Percentiles rank a stretch among this genome's conserved stretches.
phyloP scores from a whole-genome alignment of 2,888 invertebrate species.

The Pristionchus fissidentatus region DNA sequence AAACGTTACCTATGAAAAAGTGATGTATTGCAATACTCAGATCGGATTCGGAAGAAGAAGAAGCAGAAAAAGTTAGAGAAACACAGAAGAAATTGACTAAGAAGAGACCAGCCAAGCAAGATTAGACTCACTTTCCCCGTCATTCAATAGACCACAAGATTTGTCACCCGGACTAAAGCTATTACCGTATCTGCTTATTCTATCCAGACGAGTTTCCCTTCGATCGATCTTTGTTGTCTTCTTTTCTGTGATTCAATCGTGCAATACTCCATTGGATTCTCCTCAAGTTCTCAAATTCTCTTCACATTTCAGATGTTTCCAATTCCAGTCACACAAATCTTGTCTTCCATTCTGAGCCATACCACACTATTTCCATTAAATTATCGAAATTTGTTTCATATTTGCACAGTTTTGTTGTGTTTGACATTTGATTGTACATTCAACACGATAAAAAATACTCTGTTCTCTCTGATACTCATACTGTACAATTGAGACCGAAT shows the following conservation, averaged over 20 bases:
- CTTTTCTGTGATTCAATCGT: slow-evolving; percentile 1
- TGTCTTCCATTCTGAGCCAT: not conserved
- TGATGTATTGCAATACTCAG: too few species aligned
- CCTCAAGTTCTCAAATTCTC: not conserved
- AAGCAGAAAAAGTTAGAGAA: not conserved
- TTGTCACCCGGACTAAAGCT: not conserved
- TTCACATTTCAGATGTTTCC: not conserved
- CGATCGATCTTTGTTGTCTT: not conserved
- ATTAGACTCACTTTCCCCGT: slow-evolving; percentile 8
- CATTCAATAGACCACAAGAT: not conserved
- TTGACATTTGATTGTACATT: not conserved
- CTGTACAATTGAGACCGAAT: slow-evolving; percentile 25
- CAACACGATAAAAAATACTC: not conserved
- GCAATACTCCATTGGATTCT: not conserved
- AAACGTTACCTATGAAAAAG: not conserved
- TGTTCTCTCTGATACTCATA: not conserved
- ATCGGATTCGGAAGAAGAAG: slow-evolving; percentile 24
- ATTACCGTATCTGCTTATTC: not conserved
- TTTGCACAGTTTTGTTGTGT: not conserved
- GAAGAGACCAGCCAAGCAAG: slow-evolving; percentile 24
- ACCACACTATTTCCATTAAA: not conserved
- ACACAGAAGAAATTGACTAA: slow-evolving; percentile 11
- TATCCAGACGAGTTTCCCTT: not conserved
- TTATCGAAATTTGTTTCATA: not conserved
- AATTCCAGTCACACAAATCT: not conserved